These are phyloP conservation scores for Eremophila alpestris DNA, from an alignment of 2,797 vertebrate genomes.

Conservation along the genomic window DNA sequence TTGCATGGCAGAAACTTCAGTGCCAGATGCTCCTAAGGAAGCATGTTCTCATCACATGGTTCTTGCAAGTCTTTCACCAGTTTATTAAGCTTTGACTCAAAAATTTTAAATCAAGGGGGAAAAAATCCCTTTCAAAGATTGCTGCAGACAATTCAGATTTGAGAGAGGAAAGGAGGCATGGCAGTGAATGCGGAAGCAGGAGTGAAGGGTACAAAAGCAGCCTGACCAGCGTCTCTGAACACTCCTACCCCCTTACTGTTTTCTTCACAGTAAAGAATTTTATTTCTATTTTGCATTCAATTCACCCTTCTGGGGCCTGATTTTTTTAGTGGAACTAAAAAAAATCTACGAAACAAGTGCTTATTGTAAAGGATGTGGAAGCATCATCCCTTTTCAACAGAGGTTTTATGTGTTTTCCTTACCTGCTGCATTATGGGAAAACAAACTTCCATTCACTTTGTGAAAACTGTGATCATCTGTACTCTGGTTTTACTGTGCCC, in stretches of 20 bases:
- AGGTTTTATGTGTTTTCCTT: not conserved
- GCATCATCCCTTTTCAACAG: not conserved
- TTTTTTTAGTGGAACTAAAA: not conserved
- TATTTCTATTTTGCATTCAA: not conserved
- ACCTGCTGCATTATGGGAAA: not conserved
- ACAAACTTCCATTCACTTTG: conserved; percentile 4
- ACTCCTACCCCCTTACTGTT: not conserved
- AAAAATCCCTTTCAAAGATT: not conserved
- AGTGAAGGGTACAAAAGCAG: not conserved
- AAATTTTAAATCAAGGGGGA: not conserved
- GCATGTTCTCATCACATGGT: fast-evolving
- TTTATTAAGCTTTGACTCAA: not conserved
- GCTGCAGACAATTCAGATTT: not conserved
- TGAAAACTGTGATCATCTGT: not conserved
- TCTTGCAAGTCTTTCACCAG: not conserved
- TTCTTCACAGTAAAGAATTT: not conserved
- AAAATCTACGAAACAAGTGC: not conserved
- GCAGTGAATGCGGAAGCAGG: not conserved
- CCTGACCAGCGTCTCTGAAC: not conserved
- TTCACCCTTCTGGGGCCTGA: not conserved
- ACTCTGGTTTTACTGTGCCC: not conserved
- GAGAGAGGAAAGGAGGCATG: not conserved
- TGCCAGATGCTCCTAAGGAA: not conserved
- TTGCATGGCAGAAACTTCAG: not conserved
- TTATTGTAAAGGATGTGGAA: not conserved